These are phyloP conservation scores for Phalacrocorax carbo DNA, from an alignment of 2,113 vertebrate species.

Conservation along the genomic window DNA sequence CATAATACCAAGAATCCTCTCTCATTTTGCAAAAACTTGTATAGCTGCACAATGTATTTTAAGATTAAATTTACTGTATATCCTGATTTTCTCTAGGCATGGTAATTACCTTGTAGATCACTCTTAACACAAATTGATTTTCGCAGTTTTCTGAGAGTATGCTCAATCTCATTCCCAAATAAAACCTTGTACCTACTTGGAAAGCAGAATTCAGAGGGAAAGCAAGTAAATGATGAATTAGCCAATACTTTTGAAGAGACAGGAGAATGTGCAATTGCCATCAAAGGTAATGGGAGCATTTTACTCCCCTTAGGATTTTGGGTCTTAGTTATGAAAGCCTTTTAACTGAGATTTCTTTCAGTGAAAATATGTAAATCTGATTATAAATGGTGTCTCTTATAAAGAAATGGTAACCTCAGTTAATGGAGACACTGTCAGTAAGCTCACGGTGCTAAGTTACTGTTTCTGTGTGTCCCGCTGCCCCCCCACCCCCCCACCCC, in stretches of 20 bases:
- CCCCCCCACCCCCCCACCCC: too few relatives aligned
- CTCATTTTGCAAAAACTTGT: neutral
- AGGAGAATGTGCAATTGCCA: neutral
- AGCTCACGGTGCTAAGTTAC: neutral
- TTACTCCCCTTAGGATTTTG: neutral
- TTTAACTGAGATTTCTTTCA: neutral
- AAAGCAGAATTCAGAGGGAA: neutral
- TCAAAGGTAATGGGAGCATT: neutral
- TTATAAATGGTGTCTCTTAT: neutral
- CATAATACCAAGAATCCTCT: neutral
- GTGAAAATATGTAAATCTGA: neutral
- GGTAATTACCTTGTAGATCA: constrained; percentile 14
- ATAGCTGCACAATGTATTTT: neutral
- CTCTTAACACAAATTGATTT: constrained; percentile 29
- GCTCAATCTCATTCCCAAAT: neutral
- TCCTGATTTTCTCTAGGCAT: neutral
- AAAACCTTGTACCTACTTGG: neutral
- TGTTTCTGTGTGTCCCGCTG: neutral
- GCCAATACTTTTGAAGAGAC: neutral
- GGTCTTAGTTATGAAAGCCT: neutral
- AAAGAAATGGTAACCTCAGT: neutral
- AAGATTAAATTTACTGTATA: constrained; percentile 1
- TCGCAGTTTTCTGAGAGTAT: constrained; percentile 7
- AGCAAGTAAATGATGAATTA: neutral
- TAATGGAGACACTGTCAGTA: neutral